Evolutionary conservation across 2,888 invertebrate genomes (phyloP), one percentile per base, ranked within the genome.

Genomic region (Drosophila monieri): DNA sequence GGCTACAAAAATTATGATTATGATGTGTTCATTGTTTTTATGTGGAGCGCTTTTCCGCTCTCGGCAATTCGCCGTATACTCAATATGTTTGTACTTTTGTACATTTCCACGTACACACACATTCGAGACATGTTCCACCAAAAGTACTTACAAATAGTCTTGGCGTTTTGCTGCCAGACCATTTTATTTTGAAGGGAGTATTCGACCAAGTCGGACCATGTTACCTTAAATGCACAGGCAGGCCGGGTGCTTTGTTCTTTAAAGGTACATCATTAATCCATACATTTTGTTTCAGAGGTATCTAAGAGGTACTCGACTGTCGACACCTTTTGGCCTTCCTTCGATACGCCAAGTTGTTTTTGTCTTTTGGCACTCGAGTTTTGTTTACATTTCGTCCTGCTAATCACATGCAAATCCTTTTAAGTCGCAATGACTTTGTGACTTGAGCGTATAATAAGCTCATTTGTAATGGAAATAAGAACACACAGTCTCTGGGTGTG

Each of bases 351-450:
- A 37, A 21, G 52, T 48, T 58, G 55, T 55, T 80, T 74, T 78
- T 76, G 76, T 76, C 74, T 87, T 85, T 78, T 68, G 67, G 76
- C 71, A 49, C 61, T 71, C 57, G 73, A 84, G 60, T 85, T 85
- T 83, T 83, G 81, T 87, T 83, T 85, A 83, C 88, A 85, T 78
- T 81, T 78, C 58, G 78, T 68, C 68, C 74, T 78, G 88, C 84
- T 85, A 85, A 85, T 85, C 84, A 85, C 86, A 85, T 85, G 84
- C 84, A 85, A 85, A 85, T 85, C 84, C 88, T 80, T 85, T 85
- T 88, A 85, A 88, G 88, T 83, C 86, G 86, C 80, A 75, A 83
- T 88, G 88, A 86, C 85, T 85, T 85, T 85, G 80, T 78, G 85
- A 86, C 80, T 84, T 73, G 78, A 72, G 80, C 88, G 75, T 73